Base-by-base conservation (phyloP, 1,140 invertebrate species). In the Arion vulgaris region DNA sequence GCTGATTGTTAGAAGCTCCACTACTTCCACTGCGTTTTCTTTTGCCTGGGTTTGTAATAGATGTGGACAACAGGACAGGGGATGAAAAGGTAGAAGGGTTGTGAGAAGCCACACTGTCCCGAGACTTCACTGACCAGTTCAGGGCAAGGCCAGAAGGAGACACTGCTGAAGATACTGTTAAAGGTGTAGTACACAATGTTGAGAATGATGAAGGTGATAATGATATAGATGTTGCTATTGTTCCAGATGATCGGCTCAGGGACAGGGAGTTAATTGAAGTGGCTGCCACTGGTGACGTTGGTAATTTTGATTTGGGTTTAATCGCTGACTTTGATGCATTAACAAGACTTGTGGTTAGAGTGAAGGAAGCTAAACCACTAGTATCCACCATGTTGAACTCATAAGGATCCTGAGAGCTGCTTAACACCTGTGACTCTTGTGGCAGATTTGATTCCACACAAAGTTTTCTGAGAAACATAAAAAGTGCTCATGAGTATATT, bases 371-470 rank as follows among this genome's bases (percentile, higher is more conserved):
- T 32, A 1, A n/a, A 36, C 83, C 74, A 66, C 81, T 82, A 34
- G 79, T 79, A 77, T 91, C 89, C 41, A 89, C 57, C 53, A 85
- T 78, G 49, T 85, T 88, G 81, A 91, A 91, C 62, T 91, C 90
- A 84, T 91, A 91, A 0, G 90, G 90, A 82, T 91, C 90, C 74
- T 89, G 86, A 38, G 88, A 88, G 73, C 85, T 88, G 51, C 83
- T 85, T 2, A 73, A 32, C 69, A 83, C 72, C 69, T 89, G 89
- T 39, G 86, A 77, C 73, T 91, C 90, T 74, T 89, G 89, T 15
- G 90, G 89, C 49, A 91, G 80, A 75, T 90, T 90, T 15, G 89
- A 88, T 84, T 91, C 90, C 38, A 91, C 86, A 88, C 90, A 91
- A 62, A 90, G 81, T 87, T 91, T 91, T 72, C 90, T 91, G 87